Conservation (phyloP, 1,140 invertebrate species). For the Scylla paramamosain region DNA sequence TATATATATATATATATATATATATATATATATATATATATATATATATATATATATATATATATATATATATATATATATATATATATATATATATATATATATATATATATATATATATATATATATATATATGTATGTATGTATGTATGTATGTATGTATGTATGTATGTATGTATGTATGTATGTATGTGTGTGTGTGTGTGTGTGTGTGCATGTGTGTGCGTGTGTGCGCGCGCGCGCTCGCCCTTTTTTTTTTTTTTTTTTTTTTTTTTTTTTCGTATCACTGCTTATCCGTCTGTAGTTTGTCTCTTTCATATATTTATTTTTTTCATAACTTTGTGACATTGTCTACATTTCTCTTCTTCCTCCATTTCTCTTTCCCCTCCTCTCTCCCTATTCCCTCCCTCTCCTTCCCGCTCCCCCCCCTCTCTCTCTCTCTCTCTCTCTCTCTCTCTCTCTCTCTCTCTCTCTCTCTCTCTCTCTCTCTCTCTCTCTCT, state of each 20-base stretch:
- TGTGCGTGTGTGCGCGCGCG: background rate
- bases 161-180: background rate
- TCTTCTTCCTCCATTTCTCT: background rate
- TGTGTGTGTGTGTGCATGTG: background rate
- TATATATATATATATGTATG: conserved; percentile 17
- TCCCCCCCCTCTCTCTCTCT: background rate
- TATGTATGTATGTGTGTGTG: background rate
- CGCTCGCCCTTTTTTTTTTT: background rate
- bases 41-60: conserved; percentile 43
- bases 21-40: conserved; percentile 36
- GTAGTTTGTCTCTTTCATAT: background rate
- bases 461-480: too few species aligned
- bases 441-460: background rate
- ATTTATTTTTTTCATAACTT: too few species aligned
- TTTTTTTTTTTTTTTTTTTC: background rate
- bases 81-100: conserved; percentile 25
- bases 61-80: conserved; percentile 28
- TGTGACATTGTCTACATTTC: background rate
- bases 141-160: background rate
- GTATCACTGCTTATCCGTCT: background rate
- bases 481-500: too few species aligned
- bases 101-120: conserved; percentile 30
- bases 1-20: background rate
- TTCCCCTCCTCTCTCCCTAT: background rate
- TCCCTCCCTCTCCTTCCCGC: background rate